Conservation (phyloP, 1,140 invertebrate species). For the Atta cephalotes region DNA sequence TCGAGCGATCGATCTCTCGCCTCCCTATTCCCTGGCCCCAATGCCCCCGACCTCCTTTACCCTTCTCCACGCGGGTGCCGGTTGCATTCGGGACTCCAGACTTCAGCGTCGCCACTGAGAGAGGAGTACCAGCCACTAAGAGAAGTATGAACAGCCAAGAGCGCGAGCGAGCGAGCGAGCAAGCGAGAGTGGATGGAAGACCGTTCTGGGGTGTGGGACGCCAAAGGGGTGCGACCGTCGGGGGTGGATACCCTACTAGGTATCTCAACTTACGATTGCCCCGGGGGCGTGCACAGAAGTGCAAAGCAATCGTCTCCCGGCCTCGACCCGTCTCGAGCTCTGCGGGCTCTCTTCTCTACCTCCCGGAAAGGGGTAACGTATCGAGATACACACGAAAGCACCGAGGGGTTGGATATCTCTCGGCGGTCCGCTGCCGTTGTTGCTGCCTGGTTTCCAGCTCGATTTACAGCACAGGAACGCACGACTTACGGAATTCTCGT, state of each 20-base stretch:
- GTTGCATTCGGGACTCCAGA: slow-evolving; percentile 67
- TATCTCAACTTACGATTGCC: slow-evolving; percentile 78
- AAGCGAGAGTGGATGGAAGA: neutral
- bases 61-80: slow-evolving; percentile 62
- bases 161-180: slow-evolving; percentile 6
- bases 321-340: slow-evolving; percentile 69
- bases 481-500: slow-evolving; percentile 69
- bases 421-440: slow-evolving; percentile 57
- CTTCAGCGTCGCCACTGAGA: slow-evolving; percentile 67
- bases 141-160: slow-evolving; percentile 63
- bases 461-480: slow-evolving; percentile 67
- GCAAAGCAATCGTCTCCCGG: slow-evolving; percentile 76
- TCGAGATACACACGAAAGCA: slow-evolving; percentile 69
- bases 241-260: slow-evolving; percentile 69
- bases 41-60: slow-evolving; percentile 52
- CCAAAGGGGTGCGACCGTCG: slow-evolving; percentile 27
- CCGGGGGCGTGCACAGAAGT: slow-evolving; percentile 76
- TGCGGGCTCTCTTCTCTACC: slow-evolving; percentile 66
- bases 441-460: slow-evolving; percentile 69
- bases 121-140: slow-evolving; percentile 49
- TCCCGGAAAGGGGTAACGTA: slow-evolving; percentile 71
- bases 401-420: slow-evolving; percentile 62
- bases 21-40: slow-evolving; percentile 32
- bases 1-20: slow-evolving; percentile 77
- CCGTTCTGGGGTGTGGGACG: neutral